Evolutionary conservation across 2,888 invertebrate species (phyloP).

Genomic region (Eremobia ochroleuca): DNA sequence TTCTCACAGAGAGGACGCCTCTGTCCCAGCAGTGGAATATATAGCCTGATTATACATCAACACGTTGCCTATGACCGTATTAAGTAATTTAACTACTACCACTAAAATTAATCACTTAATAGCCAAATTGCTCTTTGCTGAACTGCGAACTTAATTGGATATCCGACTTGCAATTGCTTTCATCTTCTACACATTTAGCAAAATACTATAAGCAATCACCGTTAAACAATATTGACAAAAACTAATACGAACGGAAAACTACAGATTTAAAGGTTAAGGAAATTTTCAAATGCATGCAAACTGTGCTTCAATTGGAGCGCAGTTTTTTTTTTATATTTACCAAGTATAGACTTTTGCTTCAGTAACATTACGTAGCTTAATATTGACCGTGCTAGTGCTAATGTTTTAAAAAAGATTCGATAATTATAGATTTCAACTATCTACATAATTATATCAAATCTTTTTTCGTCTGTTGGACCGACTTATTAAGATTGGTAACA

Average conservation of each 20-base stretch:
- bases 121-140: conserved; percentile 14
- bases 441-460: too few species aligned
- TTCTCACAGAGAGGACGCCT: neutral
- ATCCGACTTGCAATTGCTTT: neutral
- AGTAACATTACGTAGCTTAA: neutral
- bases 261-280: neutral
- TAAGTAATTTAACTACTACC: neutral
- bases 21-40: neutral
- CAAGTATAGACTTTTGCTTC: neutral
- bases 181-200: neutral
- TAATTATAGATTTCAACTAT: too few species aligned
- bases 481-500: too few species aligned
- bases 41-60: neutral
- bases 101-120: conserved; percentile 21
- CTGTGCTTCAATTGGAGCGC: neutral
- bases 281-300: neutral
- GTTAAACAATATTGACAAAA: neutral
- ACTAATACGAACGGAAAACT: neutral
- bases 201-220: neutral
- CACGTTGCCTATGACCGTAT: neutral
- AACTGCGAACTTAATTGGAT: conserved; percentile 27
- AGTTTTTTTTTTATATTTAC: neutral
- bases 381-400: neutral
- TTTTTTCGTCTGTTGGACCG: too few species aligned
- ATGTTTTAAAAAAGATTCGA: neutral